These are phyloP conservation scores for Eilema caniola DNA, from an alignment of 2,888 invertebrate genomes.

Conservation along the genomic window DNA sequence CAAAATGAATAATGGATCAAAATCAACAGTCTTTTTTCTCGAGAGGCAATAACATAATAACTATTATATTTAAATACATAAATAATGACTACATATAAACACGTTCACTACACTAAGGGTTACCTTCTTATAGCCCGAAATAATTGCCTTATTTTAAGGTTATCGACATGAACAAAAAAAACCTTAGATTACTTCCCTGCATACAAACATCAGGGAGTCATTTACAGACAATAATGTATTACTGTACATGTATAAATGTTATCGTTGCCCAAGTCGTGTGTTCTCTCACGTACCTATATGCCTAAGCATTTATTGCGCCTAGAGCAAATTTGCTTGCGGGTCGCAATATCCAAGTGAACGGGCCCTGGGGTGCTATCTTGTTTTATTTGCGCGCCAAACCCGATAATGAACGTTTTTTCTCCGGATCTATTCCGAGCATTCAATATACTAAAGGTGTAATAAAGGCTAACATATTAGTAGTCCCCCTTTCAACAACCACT, in stretches of 20 bases:
- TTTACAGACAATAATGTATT: constrained; percentile 56
- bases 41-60: too few relatives aligned
- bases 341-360: constrained; percentile 82
- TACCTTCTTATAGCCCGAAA: neutral
- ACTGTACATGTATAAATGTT: constrained; percentile 66
- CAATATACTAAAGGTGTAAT: constrained; percentile 79
- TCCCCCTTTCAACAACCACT: constrained; percentile 53
- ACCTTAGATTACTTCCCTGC: constrained; percentile 29
- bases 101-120: neutral
- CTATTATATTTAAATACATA: neutral
- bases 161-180: neutral
- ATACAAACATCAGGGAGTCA: constrained; percentile 40
- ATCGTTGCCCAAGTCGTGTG: constrained; percentile 62
- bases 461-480: constrained; percentile 70
- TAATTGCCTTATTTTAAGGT: neutral
- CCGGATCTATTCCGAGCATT: constrained; percentile 70
- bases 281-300: constrained; percentile 68
- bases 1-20: too few relatives aligned
- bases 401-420: constrained; percentile 84
- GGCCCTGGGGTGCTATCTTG: constrained; percentile 79
- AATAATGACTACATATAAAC: too few relatives aligned
- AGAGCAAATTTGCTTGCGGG: constrained; percentile 84
- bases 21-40: too few relatives aligned
- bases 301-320: constrained; percentile 82
- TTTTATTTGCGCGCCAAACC: constrained; percentile 79